Evolutionary conservation across 1,140 invertebrate species (phyloP).

Genomic region (Samia ricini): DNA sequence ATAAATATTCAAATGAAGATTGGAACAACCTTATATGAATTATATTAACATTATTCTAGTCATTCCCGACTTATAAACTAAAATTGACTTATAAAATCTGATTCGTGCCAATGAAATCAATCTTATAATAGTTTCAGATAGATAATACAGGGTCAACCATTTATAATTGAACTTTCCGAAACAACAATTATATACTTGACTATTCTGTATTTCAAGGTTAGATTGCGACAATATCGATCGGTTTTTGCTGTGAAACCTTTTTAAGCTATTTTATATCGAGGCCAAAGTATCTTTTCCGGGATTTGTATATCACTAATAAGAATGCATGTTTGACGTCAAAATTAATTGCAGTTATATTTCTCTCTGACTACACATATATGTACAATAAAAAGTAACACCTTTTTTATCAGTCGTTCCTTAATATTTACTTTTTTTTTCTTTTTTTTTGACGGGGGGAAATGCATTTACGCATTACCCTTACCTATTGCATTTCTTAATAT

Average conservation of each 20-base stretch:
- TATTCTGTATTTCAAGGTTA: neutral
- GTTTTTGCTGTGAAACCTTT: neutral
- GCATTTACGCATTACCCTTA: too few relatives aligned
- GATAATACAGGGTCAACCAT: neutral
- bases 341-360: neutral
- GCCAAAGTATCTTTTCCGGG: neutral
- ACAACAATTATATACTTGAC: neutral
- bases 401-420: neutral
- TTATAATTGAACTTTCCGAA: neutral
- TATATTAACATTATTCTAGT: too few relatives aligned
- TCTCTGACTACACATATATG: too few relatives aligned
- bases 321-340: neutral
- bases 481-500: too few relatives aligned
- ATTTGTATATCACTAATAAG: neutral
- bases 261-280: conserved; percentile 1
- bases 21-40: too few relatives aligned
- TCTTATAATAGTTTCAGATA: neutral
- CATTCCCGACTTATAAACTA: too few relatives aligned
- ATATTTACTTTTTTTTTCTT: too few relatives aligned
- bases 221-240: neutral
- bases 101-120: neutral
- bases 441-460: too few relatives aligned
- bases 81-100: neutral
- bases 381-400: too few relatives aligned
- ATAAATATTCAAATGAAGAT: too few relatives aligned